Evolutionary conservation across 2,888 invertebrate genomes (phyloP), one percentile per base, ranked within the genome.

Genomic region (Morpho helenor): DNA sequence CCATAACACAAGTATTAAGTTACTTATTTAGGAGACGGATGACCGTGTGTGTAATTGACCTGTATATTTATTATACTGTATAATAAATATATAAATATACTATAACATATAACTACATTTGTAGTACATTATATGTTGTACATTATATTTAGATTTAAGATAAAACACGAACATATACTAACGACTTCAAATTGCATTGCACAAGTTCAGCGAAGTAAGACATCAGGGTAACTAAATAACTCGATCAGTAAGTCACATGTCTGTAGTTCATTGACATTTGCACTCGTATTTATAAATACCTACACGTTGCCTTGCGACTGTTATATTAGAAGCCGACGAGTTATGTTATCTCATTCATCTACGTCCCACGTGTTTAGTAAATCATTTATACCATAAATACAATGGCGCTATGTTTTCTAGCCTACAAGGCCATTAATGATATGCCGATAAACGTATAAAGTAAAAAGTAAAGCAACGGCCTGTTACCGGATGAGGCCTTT

Each of bases 201-300:
- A 51, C 51, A 51, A 51, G 22, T 43, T 23, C 23, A n/a, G 43
- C 23, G 10, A 31, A 51, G 23, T 39, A 45, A 31, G 8, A 22
- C 10, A 40, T n/a, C 44, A 52, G 52, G 45, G 31, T 52, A 52
- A 45, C 39, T 52, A 48, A 45, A 52, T 45, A 52, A 52, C 44
- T 44, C 52, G 52, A 46, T 46, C 53, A 47, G 57, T 54, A 45
- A 56, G 47, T 49, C 57, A 43, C 49, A 44, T 49, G 48, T 45
- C n/a, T 22, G 39, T 9, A 49, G 52, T 56, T 60, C 52, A 56
- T 41, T 56, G 59, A 49, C 52, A 60, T 60, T 56, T 56, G 55
- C 43, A n/a, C 16, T 5, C 40, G 55, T 52, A 56, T 60, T 52
- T 56, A 60, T 56, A 60, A 56, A 45, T 47, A 49, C 52, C 31